phyloP scores from a whole-genome alignment of 2,113 vertebrate species.

The Onychostruthus taczanowskii region DNA sequence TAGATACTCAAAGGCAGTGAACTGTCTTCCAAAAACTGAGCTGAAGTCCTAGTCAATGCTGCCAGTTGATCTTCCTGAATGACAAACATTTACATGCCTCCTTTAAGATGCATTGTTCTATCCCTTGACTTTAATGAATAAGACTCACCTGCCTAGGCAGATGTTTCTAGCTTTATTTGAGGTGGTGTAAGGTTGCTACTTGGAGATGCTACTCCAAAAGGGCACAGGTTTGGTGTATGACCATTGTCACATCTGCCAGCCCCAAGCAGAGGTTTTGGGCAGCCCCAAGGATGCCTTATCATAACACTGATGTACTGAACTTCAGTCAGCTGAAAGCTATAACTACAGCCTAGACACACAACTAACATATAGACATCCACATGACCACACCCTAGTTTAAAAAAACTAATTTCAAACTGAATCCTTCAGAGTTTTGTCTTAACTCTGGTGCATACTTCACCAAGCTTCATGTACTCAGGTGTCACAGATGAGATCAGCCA shows the following conservation, averaged over 20 bases:
- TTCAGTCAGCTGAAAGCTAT: neutral
- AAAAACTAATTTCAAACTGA: neutral
- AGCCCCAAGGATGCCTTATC: neutral
- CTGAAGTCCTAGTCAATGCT: neutral
- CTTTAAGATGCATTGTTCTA: accelerated
- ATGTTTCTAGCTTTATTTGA: neutral
- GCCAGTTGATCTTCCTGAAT: neutral
- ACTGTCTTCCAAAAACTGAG: neutral
- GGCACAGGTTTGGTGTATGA: neutral
- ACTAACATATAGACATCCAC: neutral
- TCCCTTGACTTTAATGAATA: neutral
- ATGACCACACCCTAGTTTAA: neutral
- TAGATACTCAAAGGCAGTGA: neutral
- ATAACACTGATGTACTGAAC: neutral
- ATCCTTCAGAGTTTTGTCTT: neutral
- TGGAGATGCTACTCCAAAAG: neutral
- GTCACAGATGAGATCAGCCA: neutral
- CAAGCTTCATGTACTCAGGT: neutral
- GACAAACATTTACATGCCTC: neutral
- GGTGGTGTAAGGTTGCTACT: neutral
- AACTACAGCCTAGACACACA: neutral
- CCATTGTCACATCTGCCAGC: neutral
- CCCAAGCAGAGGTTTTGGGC: neutral
- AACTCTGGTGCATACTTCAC: neutral
- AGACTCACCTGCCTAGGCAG: neutral